Evolutionary conservation across 2,797 vertebrate species (phyloP).

Genomic region (Choloepus didactylus): DNA sequence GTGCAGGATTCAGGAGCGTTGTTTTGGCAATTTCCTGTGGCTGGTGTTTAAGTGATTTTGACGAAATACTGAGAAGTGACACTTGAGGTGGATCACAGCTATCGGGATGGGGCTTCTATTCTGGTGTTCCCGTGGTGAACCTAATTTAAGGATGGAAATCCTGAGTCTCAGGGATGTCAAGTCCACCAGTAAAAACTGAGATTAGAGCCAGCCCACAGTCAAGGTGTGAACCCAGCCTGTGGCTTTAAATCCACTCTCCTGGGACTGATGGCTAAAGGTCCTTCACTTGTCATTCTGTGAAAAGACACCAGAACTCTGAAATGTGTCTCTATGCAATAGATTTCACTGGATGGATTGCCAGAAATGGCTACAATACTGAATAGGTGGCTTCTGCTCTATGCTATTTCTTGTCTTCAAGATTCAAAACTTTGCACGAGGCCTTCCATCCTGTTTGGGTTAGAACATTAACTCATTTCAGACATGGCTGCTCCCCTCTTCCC

Average conservation of each 20-base stretch:
- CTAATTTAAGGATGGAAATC: too few species aligned
- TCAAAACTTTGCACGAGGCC: not conserved
- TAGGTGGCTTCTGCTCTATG: not conserved
- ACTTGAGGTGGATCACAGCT: too few species aligned
- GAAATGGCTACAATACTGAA: not conserved
- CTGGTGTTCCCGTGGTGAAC: fast-evolving
- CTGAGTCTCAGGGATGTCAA: not conserved
- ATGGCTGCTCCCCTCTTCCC: not conserved
- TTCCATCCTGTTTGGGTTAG: not conserved
- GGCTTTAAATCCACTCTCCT: not conserved
- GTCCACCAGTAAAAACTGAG: not conserved
- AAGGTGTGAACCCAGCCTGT: not conserved
- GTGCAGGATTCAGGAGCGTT: fast-evolving
- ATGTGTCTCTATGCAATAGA: not conserved
- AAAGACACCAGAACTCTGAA: not conserved
- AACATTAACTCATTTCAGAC: not conserved
- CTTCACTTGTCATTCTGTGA: not conserved
- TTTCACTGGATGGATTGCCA: not conserved
- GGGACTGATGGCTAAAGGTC: not conserved
- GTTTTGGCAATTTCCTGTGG: fast-evolving
- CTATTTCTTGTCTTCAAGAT: not conserved
- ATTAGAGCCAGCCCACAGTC: not conserved
- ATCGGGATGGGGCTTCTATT: not conserved
- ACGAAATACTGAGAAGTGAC: not conserved
- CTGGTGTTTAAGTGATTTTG: not conserved